Base-by-base conservation (phyloP, 2,888 invertebrate genomes). In the Melanchra persicariae region DNA sequence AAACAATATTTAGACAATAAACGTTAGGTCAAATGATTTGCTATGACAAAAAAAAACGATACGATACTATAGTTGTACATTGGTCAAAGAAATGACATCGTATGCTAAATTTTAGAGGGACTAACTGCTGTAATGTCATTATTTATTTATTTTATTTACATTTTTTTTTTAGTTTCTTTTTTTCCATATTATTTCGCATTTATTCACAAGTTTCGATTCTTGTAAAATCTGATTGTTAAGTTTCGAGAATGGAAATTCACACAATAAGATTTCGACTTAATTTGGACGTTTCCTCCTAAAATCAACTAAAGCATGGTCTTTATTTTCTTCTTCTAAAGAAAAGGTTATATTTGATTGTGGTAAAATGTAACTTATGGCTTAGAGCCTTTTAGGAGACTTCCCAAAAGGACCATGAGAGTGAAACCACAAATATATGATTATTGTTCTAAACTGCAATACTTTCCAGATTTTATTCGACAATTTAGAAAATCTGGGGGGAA, bases 331-430 rank as follows among this genome's bases (percentile, higher is more conserved):
- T 40, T 37, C 3, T 7, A 45, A 43, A 61, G 47, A 49, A 55
- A 80, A 80, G 61, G 57, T 63, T 79, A 79, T 49, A 66, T 76
- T 61, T 52, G 49, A 59, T 45, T 63, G 75, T 63, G 54, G 61
- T 26, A 49, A 70, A 80, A 19, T 80, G 65, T 76, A 63, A 80
- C 12, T 70, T 78, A 80, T 37, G 55, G 59, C 58, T 22, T 4
- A 19, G 62, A 47, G 57, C 75, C 49, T 58, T 69, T 80, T 40
- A 69, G 51, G 6, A 4, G 2, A 45, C 54, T 52, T 34, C 59
- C 62, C 43, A 45, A 30, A 57, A 64, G 40, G 40, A 64, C 49
- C 67, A 64, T 57, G 17, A 24, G 7, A 43, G 19, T 40, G 30
- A 22, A 34, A 19, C 9, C 26, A 49, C 37, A 79, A 73, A 73